Base-by-base conservation (phyloP, 2,113 vertebrate species). In the Pseudorasbora parva region DNA sequence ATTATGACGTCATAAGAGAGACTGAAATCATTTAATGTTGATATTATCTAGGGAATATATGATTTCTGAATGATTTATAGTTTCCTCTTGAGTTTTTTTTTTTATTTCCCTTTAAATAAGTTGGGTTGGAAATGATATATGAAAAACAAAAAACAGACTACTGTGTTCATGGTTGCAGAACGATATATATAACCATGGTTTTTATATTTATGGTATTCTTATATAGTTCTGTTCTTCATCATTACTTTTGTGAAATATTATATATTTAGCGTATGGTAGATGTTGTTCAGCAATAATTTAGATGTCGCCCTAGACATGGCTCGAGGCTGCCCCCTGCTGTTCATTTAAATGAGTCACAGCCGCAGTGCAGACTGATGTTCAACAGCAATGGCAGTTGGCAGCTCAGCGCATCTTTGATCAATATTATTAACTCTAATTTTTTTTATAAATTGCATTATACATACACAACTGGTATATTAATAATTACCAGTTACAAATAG, bases 281-380 rank as follows among this genome's bases (percentile, higher is more conserved):
- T 17, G 33, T 60, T 78, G n/a, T 62, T 49, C 15, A 30, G 23
- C 25, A 47, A 21, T 27, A 1, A 23, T 68, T 4, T 4, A 54
- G 33, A 78, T 12, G n/a, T 59, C 4, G 21, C 21, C 51, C 15
- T 43, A 78, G 45, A 62, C 3, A 10, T 68, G 43, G 10, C 10
- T n/a, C 27, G 12, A 68, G 15, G 59, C 45, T 68, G 25, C 0
- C 60, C 60, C 78, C 78, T 80, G 19, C 15, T 81, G 78, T 12
- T 54, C 11, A 17, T 69, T 8, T 51, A 11, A 2, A 56, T 54
- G 5, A 54, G 27, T 49, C 25, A 66, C 78, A 33, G 33, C 25
- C 23, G 19, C 23, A 5, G 23, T 3, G 8, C 43, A 79, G 37
- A 56, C 21, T 2, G 27, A 8, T 51, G 60, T 73, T 14, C 0